Evolutionary conservation across 2,113 vertebrate species (phyloP).

Genomic region (Tenebrosternarchus preto): DNA sequence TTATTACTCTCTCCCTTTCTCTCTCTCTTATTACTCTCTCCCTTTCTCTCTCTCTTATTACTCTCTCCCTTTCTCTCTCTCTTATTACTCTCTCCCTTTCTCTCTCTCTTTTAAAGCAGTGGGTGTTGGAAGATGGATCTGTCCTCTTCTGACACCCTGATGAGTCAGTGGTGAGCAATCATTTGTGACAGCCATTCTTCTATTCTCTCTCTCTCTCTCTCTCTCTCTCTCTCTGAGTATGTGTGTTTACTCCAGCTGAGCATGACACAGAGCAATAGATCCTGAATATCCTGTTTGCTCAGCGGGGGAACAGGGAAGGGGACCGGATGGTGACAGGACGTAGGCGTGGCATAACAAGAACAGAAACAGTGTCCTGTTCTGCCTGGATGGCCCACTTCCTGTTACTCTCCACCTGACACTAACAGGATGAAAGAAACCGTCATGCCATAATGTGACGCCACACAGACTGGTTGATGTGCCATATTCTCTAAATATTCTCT

Average conservation of each 20-base stretch:
- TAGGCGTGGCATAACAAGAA: neutral
- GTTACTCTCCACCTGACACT: neutral
- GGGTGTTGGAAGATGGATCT: neutral
- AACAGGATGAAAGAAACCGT: neutral
- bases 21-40: no score
- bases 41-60: neutral
- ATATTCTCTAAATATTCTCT: no score
- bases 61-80: neutral
- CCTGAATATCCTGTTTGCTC: neutral
- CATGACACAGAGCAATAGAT: neutral
- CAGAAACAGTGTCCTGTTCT: no score
- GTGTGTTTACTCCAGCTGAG: neutral
- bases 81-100: no score
- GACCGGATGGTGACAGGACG: neutral
- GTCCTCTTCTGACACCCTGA: slow-evolving; percentile 5
- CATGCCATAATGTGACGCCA: neutral
- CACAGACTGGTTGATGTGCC: no score
- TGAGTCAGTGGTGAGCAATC: slow-evolving; percentile 26
- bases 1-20: no score
- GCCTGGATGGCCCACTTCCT: no score
- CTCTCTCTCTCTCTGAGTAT: no score
- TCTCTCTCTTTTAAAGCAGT: neutral
- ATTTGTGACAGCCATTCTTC: slow-evolving; percentile 4
- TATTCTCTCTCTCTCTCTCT: slow-evolving; percentile 24
- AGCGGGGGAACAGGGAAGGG: no score